Base-by-base conservation (phyloP, 2,797 vertebrate genomes). In the Pteropus rufus region DNA sequence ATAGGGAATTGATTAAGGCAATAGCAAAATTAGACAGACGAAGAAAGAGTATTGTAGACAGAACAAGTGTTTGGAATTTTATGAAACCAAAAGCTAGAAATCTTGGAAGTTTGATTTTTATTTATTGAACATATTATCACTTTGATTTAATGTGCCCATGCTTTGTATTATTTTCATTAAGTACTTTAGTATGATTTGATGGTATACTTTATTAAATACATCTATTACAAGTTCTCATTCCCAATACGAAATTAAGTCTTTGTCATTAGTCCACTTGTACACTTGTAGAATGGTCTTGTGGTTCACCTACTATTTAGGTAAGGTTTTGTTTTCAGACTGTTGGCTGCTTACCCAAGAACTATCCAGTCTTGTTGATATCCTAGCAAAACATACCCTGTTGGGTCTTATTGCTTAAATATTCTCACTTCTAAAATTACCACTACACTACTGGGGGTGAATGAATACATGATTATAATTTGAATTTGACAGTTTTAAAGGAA, bases 401-500 rank as follows among this genome's bases (percentile, higher is more conserved):
- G 95, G 41, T 96, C 94, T 97, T 96, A 97, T 21, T 97, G 97
- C 96, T 97, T 94, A 97, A 98, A 96, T 97, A 94, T 83, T 94
- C 93, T 92, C 91, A 97, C 95, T 98, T 97, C 95, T 98, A 98
- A 98, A 97, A 98, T 97, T 98, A 96, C 95, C 54, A 15, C 93
- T 70, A 87, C 77, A 83, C 97, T 87, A 93, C 70, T 97, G 94
- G 95, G 82, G 95, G 94, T 98, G 97, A 98, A 97, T 94, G 94
- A 97, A 98, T 96, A 97, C 95, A 97, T 75, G 89, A 97, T 97
- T 98, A 97, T 96, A 97, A 97, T 95, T 97, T 95, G 88, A 97
- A 94, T 96, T 95, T 98, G 97, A 98, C 97, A 97, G 90, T 98
- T 98, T 97, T 95, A 98, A 98, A 98, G 98, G 96, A 98, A 98